These are phyloP conservation scores for Epinotia nisella DNA, from an alignment of 2,888 invertebrate species.

Conservation along the genomic window DNA sequence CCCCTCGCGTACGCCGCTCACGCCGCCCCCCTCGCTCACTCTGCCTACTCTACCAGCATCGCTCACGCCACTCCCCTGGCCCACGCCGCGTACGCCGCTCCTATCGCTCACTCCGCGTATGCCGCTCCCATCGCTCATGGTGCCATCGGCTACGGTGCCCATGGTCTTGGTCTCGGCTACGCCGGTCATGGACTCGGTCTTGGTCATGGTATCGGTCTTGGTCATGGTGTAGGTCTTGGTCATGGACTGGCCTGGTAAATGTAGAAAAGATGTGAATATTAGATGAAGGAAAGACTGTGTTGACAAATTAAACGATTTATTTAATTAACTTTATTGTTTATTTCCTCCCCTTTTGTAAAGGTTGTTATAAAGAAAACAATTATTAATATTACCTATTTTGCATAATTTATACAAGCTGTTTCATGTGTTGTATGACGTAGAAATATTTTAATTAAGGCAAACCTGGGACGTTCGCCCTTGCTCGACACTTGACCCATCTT, in stretches of 20 bases:
- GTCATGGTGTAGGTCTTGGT: constrained; percentile 29
- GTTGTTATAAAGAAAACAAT: background rate
- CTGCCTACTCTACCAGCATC: constrained; percentile 49
- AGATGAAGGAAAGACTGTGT: constrained; percentile 17
- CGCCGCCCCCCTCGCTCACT: constrained; percentile 51
- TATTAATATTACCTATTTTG: background rate
- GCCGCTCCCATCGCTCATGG: constrained; percentile 44
- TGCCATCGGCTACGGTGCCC: constrained; percentile 46
- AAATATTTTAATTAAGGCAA: background rate
- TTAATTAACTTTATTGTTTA: constrained; percentile 14
- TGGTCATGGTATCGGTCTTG: constrained; percentile 33
- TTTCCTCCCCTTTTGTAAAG: background rate
- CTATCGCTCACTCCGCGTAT: constrained; percentile 38
- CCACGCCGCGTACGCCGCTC: constrained; percentile 46
- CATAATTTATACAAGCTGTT: background rate
- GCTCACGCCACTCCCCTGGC: constrained; percentile 47
- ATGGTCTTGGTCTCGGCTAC: constrained; percentile 44
- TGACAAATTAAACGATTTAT: constrained; percentile 28
- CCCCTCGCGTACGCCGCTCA: constrained; percentile 49
- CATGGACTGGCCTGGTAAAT: constrained; percentile 39
- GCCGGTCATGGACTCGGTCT: constrained; percentile 34
- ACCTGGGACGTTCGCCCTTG: no score
- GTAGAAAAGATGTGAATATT: background rate
- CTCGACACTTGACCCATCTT: no score
- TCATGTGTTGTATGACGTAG: background rate